Conservation (phyloP, 2,888 invertebrate genomes). For the Erebia ligea region DNA sequence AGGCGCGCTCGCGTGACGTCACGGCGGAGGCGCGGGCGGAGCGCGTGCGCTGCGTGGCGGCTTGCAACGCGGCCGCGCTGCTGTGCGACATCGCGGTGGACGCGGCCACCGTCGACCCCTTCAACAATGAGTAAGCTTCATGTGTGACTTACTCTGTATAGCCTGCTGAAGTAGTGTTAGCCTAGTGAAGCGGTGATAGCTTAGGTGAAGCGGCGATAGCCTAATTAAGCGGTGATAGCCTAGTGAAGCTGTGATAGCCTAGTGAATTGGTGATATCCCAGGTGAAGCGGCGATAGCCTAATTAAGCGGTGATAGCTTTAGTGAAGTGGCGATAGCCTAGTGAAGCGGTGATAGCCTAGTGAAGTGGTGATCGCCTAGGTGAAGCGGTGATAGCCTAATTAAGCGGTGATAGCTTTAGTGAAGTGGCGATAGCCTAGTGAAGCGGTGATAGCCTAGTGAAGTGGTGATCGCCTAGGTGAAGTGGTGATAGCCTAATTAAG, state of each 20-base stretch:
- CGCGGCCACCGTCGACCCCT: constrained; percentile 52
- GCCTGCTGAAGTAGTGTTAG: no score
- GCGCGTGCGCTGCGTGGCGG: constrained; percentile 88
- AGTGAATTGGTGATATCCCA: no score
- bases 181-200: neutral
- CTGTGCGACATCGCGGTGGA: constrained; percentile 92
- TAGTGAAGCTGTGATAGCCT: no score
- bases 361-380: no score
- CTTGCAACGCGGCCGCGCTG: constrained; percentile 94
- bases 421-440: neutral
- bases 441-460: no score
- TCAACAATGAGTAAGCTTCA: constrained; percentile 7
- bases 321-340: neutral
- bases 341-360: no score
- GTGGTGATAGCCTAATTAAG: no score
- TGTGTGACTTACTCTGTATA: no score
- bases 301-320: neutral
- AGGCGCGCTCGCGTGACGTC: neutral
- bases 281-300: no score
- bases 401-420: neutral
- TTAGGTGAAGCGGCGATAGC: neutral
- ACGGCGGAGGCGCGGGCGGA: constrained; percentile 30
- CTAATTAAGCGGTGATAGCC: neutral
- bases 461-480: no score
- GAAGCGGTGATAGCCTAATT: no score